Percentiles rank a stretch among this genome's conserved stretches.
phyloP scores from a whole-genome alignment of 2,888 invertebrate genomes.

The Matsumyia berberina region DNA sequence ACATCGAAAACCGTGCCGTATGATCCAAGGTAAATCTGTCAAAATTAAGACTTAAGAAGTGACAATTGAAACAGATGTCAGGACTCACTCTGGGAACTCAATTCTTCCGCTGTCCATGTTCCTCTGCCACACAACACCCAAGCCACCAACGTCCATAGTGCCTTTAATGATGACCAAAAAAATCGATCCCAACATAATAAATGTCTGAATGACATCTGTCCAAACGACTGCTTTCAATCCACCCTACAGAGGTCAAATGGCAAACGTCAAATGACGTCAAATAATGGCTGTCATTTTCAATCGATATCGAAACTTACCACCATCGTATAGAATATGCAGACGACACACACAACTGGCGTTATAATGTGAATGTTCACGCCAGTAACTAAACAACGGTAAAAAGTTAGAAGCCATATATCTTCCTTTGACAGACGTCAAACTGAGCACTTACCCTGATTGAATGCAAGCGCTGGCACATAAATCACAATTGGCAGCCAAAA shows the following conservation, averaged over 20 bases:
- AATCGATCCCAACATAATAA: conserved; percentile 91
- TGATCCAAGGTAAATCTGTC: conserved; percentile 91
- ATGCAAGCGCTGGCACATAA: conserved; percentile 91
- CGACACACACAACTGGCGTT: conserved; percentile 91
- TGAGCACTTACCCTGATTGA: conserved; percentile 88
- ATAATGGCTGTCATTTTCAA: background rate
- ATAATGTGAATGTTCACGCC: conserved; percentile 92
- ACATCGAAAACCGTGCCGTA: conserved; percentile 90
- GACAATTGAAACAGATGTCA: background rate
- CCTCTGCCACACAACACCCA: conserved; percentile 87
- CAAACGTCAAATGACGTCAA: conserved; percentile 82
- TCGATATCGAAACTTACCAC: conserved; percentile 87
- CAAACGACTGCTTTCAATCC: conserved; percentile 92
- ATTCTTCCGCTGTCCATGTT: conserved; percentile 89
- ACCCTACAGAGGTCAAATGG: conserved; percentile 85
- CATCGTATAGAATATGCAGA: conserved; percentile 95
- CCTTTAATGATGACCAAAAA: conserved; percentile 90
- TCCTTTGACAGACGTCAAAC: conserved; percentile 46
- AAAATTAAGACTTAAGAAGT: conserved; percentile 49
- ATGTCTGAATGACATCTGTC: conserved; percentile 92
- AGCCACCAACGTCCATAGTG: conserved; percentile 89
- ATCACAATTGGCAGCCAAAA: conserved; percentile 85
- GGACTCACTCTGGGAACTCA: conserved; percentile 88
- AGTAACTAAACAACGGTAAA: conserved; percentile 79
- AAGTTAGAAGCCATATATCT: background rate